phyloP scores from a whole-genome alignment of 1,140 invertebrate species.

The Pollicipes pollicipes region DNA sequence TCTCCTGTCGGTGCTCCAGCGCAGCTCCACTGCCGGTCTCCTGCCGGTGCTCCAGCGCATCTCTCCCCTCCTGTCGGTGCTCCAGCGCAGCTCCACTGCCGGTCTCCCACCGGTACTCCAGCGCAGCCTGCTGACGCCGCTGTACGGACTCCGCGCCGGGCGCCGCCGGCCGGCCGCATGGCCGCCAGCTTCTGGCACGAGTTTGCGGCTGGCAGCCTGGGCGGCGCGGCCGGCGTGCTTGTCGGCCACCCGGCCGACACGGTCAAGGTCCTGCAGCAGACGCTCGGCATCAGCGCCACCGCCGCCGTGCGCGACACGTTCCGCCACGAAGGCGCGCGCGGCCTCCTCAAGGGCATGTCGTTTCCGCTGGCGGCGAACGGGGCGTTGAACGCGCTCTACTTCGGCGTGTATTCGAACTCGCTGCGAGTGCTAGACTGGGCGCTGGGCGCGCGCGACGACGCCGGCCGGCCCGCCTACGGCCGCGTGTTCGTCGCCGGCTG shows the following conservation, averaged over 20 bases:
- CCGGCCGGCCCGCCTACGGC: constrained; percentile 4
- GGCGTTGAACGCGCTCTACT: constrained; percentile 47
- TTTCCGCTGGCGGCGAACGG: constrained; percentile 46
- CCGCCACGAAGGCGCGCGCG: constrained; percentile 24
- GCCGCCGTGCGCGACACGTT: neutral
- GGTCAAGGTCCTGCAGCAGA: constrained; percentile 47
- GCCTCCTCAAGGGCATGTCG: constrained; percentile 51
- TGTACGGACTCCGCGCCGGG: too few relatives aligned
- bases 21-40: too few relatives aligned
- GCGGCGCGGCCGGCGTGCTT: neutral
- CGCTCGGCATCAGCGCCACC: constrained; percentile 20
- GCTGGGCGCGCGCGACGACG: constrained; percentile 4
- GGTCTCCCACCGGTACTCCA: too few relatives aligned
- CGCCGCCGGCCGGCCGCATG: too few relatives aligned
- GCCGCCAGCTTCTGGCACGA: neutral
- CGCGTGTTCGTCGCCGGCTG: constrained; percentile 36
- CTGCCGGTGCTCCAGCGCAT: too few relatives aligned
- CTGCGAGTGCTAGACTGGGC: constrained; percentile 26
- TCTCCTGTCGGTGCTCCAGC: too few relatives aligned
- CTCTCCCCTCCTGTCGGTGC: too few relatives aligned
- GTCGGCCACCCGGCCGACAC: constrained; percentile 48
- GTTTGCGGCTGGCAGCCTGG: neutral
- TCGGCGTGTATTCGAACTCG: constrained; percentile 44
- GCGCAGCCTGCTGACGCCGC: too few relatives aligned
- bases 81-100: too few relatives aligned